These are phyloP conservation scores for Sciurus vulgaris DNA, from an alignment of 2,797 vertebrate species.

Conservation along the genomic window DNA sequence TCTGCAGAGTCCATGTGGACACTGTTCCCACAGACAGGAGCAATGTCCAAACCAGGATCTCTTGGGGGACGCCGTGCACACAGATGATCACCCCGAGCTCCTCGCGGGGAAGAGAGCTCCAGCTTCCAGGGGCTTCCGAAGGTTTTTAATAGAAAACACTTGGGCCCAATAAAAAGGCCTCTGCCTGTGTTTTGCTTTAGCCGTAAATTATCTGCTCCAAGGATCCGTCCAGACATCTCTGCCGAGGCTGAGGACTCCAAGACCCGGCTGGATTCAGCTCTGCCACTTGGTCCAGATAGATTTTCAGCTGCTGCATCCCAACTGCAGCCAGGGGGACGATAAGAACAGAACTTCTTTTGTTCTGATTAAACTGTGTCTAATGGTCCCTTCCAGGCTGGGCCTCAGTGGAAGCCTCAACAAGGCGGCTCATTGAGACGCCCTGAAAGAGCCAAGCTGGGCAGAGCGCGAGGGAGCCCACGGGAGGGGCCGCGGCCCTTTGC, in stretches of 20 bases:
- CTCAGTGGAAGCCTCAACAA: conserved; percentile 91
- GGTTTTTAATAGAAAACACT: conserved; percentile 82
- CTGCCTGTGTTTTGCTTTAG: conserved; percentile 57
- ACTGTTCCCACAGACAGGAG: background rate
- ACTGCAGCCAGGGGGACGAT: conserved; percentile 92
- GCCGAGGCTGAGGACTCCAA: conserved; percentile 72
- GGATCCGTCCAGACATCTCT: conserved; percentile 79
- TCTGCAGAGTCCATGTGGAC: accelerated
- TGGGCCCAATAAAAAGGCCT: conserved; percentile 66
- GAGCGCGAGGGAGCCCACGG: conserved; percentile 85
- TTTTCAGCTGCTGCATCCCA: conserved; percentile 90
- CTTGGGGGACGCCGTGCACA: accelerated
- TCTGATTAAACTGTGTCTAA: conserved; percentile 94
- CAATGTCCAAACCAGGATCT: background rate
- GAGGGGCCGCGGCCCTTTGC: conserved; percentile 82
- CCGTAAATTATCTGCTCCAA: conserved; percentile 84
- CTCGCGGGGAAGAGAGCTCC: conserved; percentile 60
- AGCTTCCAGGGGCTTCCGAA: conserved; percentile 65
- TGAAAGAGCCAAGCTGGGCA: conserved; percentile 92
- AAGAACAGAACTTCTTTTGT: conserved; percentile 97
- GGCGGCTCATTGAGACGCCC: conserved; percentile 92
- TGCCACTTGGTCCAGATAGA: conserved; percentile 85
- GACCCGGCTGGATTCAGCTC: conserved; percentile 82
- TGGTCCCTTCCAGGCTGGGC: conserved; percentile 95
- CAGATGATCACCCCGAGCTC: conserved; percentile 40